Evolutionary conservation across 2,888 invertebrate genomes (phyloP).

Genomic region (Zonitis immaculata): DNA sequence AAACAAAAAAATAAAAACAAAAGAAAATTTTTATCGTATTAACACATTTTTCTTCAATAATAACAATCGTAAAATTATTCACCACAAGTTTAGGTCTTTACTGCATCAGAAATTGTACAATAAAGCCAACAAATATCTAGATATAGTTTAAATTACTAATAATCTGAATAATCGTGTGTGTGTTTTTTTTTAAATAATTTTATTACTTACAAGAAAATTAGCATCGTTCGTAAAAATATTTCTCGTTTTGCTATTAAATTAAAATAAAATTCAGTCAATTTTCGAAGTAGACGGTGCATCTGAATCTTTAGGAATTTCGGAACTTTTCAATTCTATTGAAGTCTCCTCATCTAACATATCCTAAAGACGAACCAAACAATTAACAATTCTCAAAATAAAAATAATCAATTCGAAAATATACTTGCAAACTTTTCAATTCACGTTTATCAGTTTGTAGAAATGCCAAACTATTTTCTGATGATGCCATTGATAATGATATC

Average conservation of each 20-base stretch:
- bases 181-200: not conserved
- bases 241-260: not conserved
- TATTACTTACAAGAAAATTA: not conserved
- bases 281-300: constrained; percentile 12
- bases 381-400: too few relatives aligned
- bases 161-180: not conserved
- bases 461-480: constrained; percentile 52
- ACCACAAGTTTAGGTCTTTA: constrained; percentile 5
- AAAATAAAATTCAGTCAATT: constrained; percentile 11
- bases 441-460: constrained; percentile 47
- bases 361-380: not conserved
- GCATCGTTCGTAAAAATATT: not conserved
- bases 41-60: not conserved
- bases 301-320: not conserved
- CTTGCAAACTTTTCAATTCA: constrained; percentile 60
- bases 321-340: not conserved
- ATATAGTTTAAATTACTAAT: not conserved
- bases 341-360: not conserved
- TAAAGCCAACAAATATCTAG: constrained; percentile 4
- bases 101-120: constrained; percentile 2
- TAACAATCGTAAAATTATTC: constrained; percentile 5
- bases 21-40: not conserved
- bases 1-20: constrained; percentile 12
- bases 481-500: constrained; percentile 60
- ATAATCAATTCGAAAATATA: constrained; percentile 22